Percentiles rank a stretch among this genome's conserved stretches.
These are phyloP conservation scores for Pogona vitticeps DNA, from an alignment of 2,113 vertebrate genomes.

Conservation along the genomic window DNA sequence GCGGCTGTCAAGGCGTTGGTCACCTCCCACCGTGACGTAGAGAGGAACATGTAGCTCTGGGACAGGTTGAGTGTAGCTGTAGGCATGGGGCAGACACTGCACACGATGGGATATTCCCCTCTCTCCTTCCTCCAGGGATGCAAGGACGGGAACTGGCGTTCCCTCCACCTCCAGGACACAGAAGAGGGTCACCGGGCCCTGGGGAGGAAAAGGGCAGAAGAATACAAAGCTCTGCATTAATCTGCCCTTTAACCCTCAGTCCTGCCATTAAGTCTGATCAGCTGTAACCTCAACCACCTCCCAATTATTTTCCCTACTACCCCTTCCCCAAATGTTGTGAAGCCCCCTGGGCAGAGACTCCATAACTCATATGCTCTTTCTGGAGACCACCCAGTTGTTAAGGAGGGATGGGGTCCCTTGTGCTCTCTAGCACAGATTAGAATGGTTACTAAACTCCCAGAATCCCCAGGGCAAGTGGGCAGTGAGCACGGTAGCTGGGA, in stretches of 20 bases:
- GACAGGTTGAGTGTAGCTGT: slow-evolving; percentile 14
- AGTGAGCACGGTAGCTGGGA: too few species aligned
- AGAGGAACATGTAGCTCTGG: slow-evolving; percentile 14
- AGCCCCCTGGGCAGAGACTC: neutral
- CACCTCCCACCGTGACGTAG: slow-evolving; percentile 3
- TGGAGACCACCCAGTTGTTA: neutral
- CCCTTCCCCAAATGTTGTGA: neutral
- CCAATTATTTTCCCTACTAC: neutral
- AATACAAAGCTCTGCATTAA: neutral
- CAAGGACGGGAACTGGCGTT: neutral
- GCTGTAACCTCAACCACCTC: neutral
- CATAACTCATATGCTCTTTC: neutral
- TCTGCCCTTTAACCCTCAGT: neutral
- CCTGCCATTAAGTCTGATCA: neutral
- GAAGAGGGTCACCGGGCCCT: slow-evolving; percentile 17
- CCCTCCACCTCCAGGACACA: slow-evolving; percentile 34
- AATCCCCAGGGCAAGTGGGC: too few species aligned
- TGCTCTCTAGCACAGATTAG: too few species aligned
- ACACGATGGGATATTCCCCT: neutral
- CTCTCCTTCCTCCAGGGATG: slow-evolving; percentile 27
- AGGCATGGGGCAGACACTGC: slow-evolving; percentile 16
- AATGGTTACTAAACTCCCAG: too few species aligned
- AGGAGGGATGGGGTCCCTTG: neutral
- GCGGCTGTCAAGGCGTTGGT: slow-evolving; percentile 27
- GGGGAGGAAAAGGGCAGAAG: neutral